Evolutionary conservation across 1,140 invertebrate species (phyloP), one percentile per base, ranked within the genome.

Genomic region (Rhizoglyphus robini): DNA sequence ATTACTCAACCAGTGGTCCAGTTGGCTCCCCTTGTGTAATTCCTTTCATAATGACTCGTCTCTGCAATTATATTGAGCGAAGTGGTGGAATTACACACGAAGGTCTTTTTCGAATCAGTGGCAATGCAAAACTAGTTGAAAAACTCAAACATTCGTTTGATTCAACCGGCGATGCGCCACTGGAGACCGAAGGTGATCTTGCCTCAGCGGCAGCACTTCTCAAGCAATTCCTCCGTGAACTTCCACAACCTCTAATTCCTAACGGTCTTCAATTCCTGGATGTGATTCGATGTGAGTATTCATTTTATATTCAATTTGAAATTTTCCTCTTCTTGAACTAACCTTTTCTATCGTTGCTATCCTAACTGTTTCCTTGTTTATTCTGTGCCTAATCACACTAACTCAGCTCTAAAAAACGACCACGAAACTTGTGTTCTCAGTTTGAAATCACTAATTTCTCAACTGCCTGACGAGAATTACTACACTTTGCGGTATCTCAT

Each of bases 71-170:
- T 64, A 70, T 70, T 65, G 70, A 70, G 63, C 36, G 57, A n/a
- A 61, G 63, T 58, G 65, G 64, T 63, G 70, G 74, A 20, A 63
- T 75, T 27, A 69, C 73, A 32, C 70, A 73, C n/a, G 75, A 77
- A 68, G 75, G 76, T 11, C 71, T 79, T n/a, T 79, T 79, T 65
- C 69, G 75, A 48, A 71, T 77, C 18, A 76, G 72, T 69, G 77
- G 76, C 4, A 77, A 74, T 67, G 69, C 72, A 20, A 70, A 70
- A 60, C 69, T 74, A 4, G 72, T 79, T 27, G 77, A 79, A 41
- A 76, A 73, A 61, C 66, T 79, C n/a, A 72, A 71, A 63, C 65
- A 59, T 5, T 70, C 72, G 30, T 78, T 79, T 72, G 75, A 77
- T 48, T 57, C 65, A 18, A 70, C 68, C 51, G 76, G 77, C 8